phyloP scores from a whole-genome alignment of 2,797 vertebrate genomes.

The Eulemur coronatus region DNA sequence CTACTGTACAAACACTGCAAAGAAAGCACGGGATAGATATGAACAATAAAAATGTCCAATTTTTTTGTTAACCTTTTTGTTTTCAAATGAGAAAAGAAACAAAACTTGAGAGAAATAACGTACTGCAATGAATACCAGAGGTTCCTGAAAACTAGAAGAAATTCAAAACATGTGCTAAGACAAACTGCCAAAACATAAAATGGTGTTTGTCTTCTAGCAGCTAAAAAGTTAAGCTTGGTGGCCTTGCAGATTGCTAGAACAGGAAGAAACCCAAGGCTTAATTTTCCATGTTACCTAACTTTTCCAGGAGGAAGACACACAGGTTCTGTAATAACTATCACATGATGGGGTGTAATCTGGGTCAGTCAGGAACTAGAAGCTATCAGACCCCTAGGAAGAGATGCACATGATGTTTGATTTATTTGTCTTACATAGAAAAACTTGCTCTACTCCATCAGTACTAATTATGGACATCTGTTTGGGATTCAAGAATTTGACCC shows the following conservation, averaged over 20 bases:
- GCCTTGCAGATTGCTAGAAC: not conserved
- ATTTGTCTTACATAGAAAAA: constrained; percentile 48
- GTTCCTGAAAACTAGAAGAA: not conserved
- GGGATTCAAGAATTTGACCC: constrained; percentile 54
- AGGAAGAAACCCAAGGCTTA: constrained; percentile 21
- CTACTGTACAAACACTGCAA: not conserved
- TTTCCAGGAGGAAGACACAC: not conserved
- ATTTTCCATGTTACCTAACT: not conserved
- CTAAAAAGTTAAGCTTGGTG: not conserved
- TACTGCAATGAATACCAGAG: not conserved
- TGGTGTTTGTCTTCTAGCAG: not conserved
- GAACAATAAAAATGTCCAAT: not conserved
- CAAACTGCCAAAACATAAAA: not conserved
- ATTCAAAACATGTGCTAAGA: not conserved
- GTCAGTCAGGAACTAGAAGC: not conserved
- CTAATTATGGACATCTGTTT: constrained; percentile 61
- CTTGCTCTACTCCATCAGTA: not conserved
- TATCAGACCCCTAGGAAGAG: not conserved
- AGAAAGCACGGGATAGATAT: not conserved
- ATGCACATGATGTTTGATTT: not conserved
- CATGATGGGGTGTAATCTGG: not conserved
- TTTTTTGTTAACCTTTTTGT: not conserved
- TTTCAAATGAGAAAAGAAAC: not conserved
- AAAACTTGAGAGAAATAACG: not conserved
- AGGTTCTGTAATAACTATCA: not conserved